Base-by-base conservation (phyloP, 1,140 invertebrate genomes). In the Phymorhynchus buccinoides region DNA sequence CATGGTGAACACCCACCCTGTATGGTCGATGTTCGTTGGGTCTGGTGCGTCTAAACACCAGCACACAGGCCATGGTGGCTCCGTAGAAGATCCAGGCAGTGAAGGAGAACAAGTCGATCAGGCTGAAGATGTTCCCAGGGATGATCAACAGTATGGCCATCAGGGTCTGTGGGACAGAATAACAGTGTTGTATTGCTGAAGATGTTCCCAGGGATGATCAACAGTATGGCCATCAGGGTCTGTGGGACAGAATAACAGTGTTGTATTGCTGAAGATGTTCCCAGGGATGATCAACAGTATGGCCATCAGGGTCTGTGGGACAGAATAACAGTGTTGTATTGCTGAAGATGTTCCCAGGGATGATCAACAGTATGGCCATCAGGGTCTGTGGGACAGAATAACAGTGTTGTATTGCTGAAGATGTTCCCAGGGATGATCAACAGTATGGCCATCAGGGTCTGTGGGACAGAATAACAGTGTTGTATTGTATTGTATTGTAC, bases 341-440 rank as follows among this genome's bases (percentile, higher is more conserved):
- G 37, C 87, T 89, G 62, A 85, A 82, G 66, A 92, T 88, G 73
- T 91, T 95, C 44, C 96, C 96, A 32, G 95, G 93, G 48, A 96
- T 89, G 9, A 98, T 95, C 92, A 97, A 96, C 42, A 96, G 84
- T 1, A 96, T 93, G 0, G 96, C 95, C 37, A 98, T 93, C 7
- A 96, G n/a, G 32, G 96, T 96, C 96, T 96, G 94, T 75, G 85
- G 35, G 35, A 81, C 80, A 35, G 12, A 62, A n/a, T n/a, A n/a
- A n/a, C n/a, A n/a, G n/a, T n/a, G n/a, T n/a, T n/a, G n/a, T n/a
- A n/a, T n/a, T n/a, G n/a, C n/a, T n/a, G n/a, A n/a, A n/a, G n/a
- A n/a, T n/a, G n/a, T n/a, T n/a, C n/a, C n/a, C n/a, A n/a, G n/a
- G 93, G 48, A 96, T 89, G 9, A 98, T 95, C 92, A 97, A 96